Evolutionary conservation across 1,140 invertebrate species (phyloP), one percentile per base, ranked within the genome.

Genomic region (Pseudoatta argentina): DNA sequence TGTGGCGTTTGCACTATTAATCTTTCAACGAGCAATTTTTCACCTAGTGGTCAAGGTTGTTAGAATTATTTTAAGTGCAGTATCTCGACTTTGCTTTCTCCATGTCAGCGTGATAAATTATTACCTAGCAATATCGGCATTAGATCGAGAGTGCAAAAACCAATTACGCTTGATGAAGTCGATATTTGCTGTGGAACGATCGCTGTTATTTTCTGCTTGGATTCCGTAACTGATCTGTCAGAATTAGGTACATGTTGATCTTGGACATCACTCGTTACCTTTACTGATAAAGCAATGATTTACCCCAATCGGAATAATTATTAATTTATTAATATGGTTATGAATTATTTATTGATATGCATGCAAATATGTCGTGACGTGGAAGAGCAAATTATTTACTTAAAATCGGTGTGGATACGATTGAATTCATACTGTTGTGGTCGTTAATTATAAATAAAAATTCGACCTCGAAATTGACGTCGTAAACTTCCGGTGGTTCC

Each of bases 131-230:
- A 39, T 21, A 93, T 30, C 21, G 92, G 91, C 27, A 93, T 79
- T 12, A 93, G 8, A 85, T 93, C 93, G 27, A 93, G 18, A 75
- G 87, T 93, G 69, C 92, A 93, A 1, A 92, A 73, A n/a, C 93
- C 91, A 3, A 92, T 55, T 18, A 87, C 57, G 10, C 63, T 18
- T 14, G 63, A 21, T 3, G 44, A 10, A 53, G 64, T 69, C 6
- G 24, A 10, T 34, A 64, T 64, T 59, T 76, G 21, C 24, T 78
- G 61, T 27, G 18, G 12, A 14, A 59, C 6, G 21, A 27, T 72
- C 14, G 64, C 59, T 78, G 63, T 73, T 21, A 59, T 53, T 24
- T 67, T 76, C 34, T 53, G 85, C n/a, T 64, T 89, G 3, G 14
- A 67, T 66, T 51, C 82, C 53, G 10, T 63, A 6, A 27, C 30